Conservation (phyloP, 1,140 invertebrate species). For the Phymastichus coffea region DNA sequence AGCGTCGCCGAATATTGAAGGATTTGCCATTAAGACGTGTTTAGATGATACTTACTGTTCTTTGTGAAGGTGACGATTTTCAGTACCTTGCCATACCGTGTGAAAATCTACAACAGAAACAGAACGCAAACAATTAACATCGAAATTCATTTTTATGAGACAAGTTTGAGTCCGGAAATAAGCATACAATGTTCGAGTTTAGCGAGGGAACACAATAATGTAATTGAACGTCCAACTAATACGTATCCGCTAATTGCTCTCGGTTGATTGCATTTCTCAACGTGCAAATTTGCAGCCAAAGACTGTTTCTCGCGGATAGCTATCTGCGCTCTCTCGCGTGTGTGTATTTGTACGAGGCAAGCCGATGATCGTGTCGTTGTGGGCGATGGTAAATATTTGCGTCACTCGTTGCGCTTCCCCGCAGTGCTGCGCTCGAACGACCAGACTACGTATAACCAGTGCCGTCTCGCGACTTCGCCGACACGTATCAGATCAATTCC, state of each 20-base stretch:
- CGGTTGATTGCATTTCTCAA: background rate
- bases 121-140: constrained; percentile 3
- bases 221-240: no score
- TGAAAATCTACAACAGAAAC: constrained; percentile 86
- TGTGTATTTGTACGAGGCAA: constrained; percentile 10
- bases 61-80: constrained; percentile 99
- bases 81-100: constrained; percentile 94
- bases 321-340: background rate
- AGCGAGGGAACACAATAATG: no score
- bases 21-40: no score
- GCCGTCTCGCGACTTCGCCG: background rate
- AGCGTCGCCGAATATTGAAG: no score
- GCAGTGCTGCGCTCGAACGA: background rate
- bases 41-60: constrained; percentile 88
- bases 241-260: background rate
- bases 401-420: constrained; percentile 9
- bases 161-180: background rate
- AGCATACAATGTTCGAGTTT: background rate
- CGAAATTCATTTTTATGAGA: background rate
- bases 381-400: constrained; percentile 33
- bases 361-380: constrained; percentile 34
- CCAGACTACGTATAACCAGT: no score
- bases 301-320: background rate
- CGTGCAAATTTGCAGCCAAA: background rate
- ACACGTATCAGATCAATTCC: background rate